These are phyloP conservation scores for Beroe ovata DNA, from an alignment of 37 sponge, comb jelly and placozoan genomes.

Conservation along the genomic window DNA sequence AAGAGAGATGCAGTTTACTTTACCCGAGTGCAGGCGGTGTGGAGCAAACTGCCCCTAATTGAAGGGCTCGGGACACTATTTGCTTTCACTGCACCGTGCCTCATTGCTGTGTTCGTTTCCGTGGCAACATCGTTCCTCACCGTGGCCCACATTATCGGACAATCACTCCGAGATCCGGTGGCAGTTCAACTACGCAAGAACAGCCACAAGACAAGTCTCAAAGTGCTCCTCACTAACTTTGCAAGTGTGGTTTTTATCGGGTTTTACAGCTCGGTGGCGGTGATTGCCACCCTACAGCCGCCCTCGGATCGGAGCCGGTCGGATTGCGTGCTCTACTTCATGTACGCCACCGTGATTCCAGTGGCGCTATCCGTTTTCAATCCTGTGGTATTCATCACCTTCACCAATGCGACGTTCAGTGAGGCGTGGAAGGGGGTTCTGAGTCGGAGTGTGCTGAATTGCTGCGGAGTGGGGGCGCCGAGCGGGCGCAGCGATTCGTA, in stretches of 20 bases:
- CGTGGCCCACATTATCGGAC: neutral
- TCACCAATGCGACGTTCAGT: neutral
- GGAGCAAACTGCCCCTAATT: neutral
- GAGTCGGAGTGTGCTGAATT: too few species aligned
- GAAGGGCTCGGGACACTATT: neutral
- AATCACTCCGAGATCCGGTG: neutral
- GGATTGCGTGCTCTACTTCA: conserved; percentile 39
- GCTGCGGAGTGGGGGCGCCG: neutral
- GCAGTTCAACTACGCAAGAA: conserved; percentile 33
- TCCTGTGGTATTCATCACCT: conserved; percentile 2
- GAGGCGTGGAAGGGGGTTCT: neutral
- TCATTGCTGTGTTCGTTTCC: neutral
- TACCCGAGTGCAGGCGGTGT: conserved; percentile 41
- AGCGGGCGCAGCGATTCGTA: too few species aligned
- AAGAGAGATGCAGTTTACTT: neutral
- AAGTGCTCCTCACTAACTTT: conserved; percentile 31
- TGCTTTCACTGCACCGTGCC: conserved; percentile 26
- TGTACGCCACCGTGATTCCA: conserved; percentile 3
- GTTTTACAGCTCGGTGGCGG: neutral
- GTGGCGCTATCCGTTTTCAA: conserved; percentile 30
- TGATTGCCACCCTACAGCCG: neutral
- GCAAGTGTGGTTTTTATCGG: conserved; percentile 39
- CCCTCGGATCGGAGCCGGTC: neutral
- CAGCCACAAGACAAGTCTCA: conserved; percentile 33
- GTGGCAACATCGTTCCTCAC: neutral